Evolutionary conservation across 2,797 vertebrate genomes (phyloP).

Genomic region (Florisuga fusca): DNA sequence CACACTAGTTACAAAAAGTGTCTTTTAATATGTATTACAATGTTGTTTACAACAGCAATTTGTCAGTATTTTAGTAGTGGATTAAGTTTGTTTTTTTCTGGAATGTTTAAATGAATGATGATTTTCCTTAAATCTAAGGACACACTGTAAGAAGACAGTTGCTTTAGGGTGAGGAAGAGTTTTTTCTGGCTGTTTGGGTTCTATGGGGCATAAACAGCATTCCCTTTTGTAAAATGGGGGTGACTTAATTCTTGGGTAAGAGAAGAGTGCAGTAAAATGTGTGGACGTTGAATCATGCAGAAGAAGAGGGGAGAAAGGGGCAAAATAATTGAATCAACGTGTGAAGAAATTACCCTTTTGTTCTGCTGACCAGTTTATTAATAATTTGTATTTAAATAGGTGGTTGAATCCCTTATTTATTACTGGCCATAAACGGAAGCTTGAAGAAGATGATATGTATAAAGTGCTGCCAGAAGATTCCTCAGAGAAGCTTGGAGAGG

Average conservation of each 20-base stretch:
- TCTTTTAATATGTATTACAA: not conserved
- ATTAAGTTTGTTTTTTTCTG: not conserved
- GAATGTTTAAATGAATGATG: not conserved
- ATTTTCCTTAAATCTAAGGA: not conserved
- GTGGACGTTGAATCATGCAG: not conserved
- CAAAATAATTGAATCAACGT: not conserved
- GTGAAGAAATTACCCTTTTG: not conserved
- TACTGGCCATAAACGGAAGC: constrained; percentile 86
- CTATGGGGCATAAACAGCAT: not conserved
- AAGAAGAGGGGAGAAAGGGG: not conserved
- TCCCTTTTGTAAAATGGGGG: not conserved
- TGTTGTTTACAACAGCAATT: not conserved
- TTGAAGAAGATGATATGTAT: constrained; percentile 96
- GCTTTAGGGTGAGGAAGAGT: not conserved
- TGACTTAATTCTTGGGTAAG: not conserved
- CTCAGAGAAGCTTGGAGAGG: constrained; percentile 88
- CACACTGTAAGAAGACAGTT: not conserved
- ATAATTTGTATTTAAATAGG: constrained; percentile 74
- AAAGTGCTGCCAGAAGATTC: constrained; percentile 89
- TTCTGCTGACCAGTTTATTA: not conserved
- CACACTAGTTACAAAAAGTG: not conserved
- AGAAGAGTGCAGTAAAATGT: not conserved
- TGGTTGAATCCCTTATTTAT: constrained; percentile 95
- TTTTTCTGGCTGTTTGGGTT: not conserved
- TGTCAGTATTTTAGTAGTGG: not conserved